Base-by-base conservation (phyloP, 1,140 invertebrate species). In the Zaprionus tsacasi region DNA sequence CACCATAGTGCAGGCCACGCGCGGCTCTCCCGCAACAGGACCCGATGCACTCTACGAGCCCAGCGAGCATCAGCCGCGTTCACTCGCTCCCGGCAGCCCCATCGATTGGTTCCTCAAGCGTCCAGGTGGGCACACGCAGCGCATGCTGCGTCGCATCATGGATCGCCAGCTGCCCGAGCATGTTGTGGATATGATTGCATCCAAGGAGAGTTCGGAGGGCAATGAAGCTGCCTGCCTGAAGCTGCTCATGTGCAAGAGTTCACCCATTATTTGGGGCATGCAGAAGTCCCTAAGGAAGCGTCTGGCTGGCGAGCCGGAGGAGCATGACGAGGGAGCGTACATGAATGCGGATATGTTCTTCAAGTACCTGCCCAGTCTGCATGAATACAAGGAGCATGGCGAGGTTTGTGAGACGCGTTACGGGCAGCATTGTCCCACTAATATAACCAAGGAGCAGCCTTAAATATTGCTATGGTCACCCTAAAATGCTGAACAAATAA, bases 201-300 rank as follows among this genome's bases (percentile, higher is more conserved):
- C 93, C 11, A 92, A 95, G 13, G 92, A 94, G 91, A 86, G 50
- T 1, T 30, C 43, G 0, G 40, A 60, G 93, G 87, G 93, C 56
- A 91, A 93, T 6, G 93, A 94, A 17, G 93, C 93, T 8, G 94
- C 95, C 60, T 97, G 96, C 78, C 93, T 97, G 2, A 95, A 95
- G 91, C 92, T 97, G 13, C 88, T 97, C 11, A 92, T 97, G 63
- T 97, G 97, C 86, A 97, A 97, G 93, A 94, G 94, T 50, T 94
- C 95, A 1, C 96, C 96, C 2, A 94, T 97, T 43, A 94, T 97
- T 70, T 94, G 93, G 92, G 95, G 95, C 59, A 96, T 96, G 93
- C 96, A 97, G 91, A 93, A 94, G 35, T 94, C 95, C 2, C 88
- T 96, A 1, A 93, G 93, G 74, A 92, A 92, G 33, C 91, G 92